These are phyloP conservation scores for Zeuzera pyrina DNA, from an alignment of 2,888 invertebrate species.

Conservation along the genomic window DNA sequence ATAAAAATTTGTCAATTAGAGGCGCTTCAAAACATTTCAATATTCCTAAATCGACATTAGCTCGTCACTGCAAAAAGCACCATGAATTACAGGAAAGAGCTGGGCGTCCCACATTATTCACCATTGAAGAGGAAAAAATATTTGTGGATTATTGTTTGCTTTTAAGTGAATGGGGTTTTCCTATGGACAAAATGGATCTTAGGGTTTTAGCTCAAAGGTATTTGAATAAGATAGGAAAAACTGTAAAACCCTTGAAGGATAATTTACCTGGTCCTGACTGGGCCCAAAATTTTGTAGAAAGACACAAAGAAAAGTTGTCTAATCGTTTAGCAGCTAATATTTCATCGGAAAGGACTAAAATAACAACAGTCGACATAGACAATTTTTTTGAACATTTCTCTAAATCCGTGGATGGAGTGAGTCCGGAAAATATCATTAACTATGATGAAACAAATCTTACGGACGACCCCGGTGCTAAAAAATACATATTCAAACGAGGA, in stretches of 20 bases:
- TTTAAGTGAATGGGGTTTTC: conserved; percentile 12
- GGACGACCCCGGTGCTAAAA: not conserved
- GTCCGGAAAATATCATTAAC: not conserved
- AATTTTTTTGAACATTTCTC: not conserved
- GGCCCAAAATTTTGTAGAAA: conserved; percentile 11
- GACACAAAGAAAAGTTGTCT: conserved; percentile 10
- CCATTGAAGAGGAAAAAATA: conserved; percentile 8
- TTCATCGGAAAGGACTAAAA: conserved; percentile 9
- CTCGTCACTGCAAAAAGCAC: conserved; percentile 5
- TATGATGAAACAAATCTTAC: conserved; percentile 1
- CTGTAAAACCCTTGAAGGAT: conserved; percentile 8
- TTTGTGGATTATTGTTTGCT: conserved; percentile 6
- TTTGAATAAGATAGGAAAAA: conserved; percentile 13
- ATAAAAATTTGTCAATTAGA: conserved; percentile 4
- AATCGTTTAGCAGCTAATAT: conserved; percentile 10
- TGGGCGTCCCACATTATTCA: conserved; percentile 12
- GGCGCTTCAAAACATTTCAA: conserved; percentile 5
- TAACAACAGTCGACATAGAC: not conserved
- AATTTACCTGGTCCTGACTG: conserved; percentile 13
- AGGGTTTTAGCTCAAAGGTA: conserved; percentile 12
- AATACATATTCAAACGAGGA: conserved; percentile 4
- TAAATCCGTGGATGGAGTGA: not conserved
- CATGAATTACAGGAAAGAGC: conserved; percentile 10
- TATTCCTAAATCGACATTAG: conserved; percentile 6
- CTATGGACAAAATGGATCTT: conserved; percentile 10